Percentiles rank a stretch among this genome's conserved stretches.
phyloP scores from a whole-genome alignment of 2,797 vertebrate genomes.

The Meriones psammophilus region DNA sequence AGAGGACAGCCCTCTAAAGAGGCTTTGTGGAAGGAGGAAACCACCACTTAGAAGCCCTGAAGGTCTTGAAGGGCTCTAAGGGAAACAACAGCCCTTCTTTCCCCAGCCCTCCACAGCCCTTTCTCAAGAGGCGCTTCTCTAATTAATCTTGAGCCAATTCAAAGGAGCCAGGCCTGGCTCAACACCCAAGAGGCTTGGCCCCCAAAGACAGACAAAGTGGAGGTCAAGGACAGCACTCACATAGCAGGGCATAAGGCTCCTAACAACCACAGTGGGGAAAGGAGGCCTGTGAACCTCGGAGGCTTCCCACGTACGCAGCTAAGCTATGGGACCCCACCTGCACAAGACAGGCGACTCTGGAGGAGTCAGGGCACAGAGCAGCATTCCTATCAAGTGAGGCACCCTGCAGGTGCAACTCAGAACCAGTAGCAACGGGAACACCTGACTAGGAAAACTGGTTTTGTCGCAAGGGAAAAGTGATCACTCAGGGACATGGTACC shows the following conservation, averaged over 20 bases:
- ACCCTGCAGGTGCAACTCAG: not conserved
- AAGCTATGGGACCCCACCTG: not conserved
- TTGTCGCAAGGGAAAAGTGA: not conserved
- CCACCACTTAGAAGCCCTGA: not conserved
- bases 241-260: not conserved
- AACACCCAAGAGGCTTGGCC: slow-evolving; percentile 12
- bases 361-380: not conserved
- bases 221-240: slow-evolving; percentile 46
- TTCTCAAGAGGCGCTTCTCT: not conserved
- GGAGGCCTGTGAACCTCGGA: fast-evolving
- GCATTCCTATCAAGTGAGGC: slow-evolving; percentile 56
- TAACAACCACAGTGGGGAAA: not conserved
- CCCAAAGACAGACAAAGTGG: not conserved
- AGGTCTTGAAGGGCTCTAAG: not conserved
- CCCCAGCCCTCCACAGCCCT: not conserved
- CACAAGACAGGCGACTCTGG: not conserved
- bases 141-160: slow-evolving; percentile 6
- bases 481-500: not conserved
- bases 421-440: not conserved
- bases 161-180: not conserved
- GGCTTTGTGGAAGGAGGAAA: not conserved
- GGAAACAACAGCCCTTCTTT: not conserved
- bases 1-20: not conserved
- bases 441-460: slow-evolving; percentile 71
- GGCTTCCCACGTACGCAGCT: not conserved